Conservation (phyloP, 2,797 vertebrate species). For the Hozukius guyotensis region DNA sequence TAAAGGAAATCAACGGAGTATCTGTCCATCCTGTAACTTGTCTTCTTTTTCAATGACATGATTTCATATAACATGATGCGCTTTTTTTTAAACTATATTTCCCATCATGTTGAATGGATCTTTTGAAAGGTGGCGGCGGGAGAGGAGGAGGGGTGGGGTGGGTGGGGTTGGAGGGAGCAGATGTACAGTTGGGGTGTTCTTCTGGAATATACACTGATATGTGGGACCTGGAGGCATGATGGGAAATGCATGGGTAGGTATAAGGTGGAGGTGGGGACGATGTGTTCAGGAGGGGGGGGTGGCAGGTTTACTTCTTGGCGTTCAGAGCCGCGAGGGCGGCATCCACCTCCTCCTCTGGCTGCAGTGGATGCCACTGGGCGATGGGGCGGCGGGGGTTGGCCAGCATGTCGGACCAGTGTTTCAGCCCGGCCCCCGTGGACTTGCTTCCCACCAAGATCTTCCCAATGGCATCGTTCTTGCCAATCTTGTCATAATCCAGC, state of each 20-base stretch:
- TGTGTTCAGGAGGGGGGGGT: conserved; percentile 49
- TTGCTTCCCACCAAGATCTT: conserved; percentile 96
- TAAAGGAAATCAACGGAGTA: conserved; percentile 81
- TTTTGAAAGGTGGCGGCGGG: conserved; percentile 58
- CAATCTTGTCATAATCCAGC: conserved; percentile 98
- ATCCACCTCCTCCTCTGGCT: conserved; percentile 97
- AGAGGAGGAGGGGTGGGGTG: not conserved
- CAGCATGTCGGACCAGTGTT: conserved; percentile 99
- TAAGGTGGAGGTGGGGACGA: conserved; percentile 35
- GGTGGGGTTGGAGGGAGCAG: not conserved
- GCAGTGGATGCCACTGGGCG: conserved; percentile 98
- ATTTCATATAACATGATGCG: conserved; percentile 65
- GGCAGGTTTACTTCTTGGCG: conserved; percentile 90
- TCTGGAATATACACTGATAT: conserved; percentile 70
- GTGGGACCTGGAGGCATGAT: conserved; percentile 43
- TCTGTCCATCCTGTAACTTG: conserved; percentile 74
- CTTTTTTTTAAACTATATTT: conserved; percentile 66
- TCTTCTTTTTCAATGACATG: conserved; percentile 73
- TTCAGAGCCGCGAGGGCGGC: conserved; percentile 86
- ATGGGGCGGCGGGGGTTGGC: conserved; percentile 97
- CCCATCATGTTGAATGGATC: conserved; percentile 72
- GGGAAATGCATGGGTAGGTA: conserved; percentile 53
- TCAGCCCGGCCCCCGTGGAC: conserved; percentile 90
- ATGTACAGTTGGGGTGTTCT: conserved; percentile 54
- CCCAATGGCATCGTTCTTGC: conserved; percentile 98